Base-by-base conservation (phyloP, 2,113 vertebrate genomes). In the Apodemus speciosus region DNA sequence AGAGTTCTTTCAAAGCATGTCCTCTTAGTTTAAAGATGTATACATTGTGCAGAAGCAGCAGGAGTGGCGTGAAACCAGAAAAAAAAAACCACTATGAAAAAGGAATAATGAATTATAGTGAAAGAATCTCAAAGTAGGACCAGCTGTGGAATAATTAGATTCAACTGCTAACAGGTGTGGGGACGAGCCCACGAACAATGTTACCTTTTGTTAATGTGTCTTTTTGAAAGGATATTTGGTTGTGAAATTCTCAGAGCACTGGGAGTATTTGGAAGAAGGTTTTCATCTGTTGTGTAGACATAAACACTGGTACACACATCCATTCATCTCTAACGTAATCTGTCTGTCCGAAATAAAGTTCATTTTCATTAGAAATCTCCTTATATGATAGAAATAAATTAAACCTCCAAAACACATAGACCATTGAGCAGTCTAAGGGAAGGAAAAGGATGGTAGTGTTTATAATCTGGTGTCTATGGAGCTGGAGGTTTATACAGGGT, bases 91-190 rank as follows among this genome's bases (percentile, higher is more conserved):
- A 96, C 85, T 92, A 96, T 92, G 84, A 97, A 95, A 92, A 95
- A 94, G 80, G 56, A 95, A 93, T 98, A 98, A 98, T 96, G 96
- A 98, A 94, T 97, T 96, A 96, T 43, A 97, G 96, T 35, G 95
- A 98, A 98, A 95, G 95, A 97, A 97, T 64, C 79, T 73, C 94
- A 97, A 98, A 98, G 97, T 94, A 97, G 95, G 91, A 96, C 97
- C 98, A 98, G 97, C 96, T 98, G 98, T 95, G 97, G 93, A 94
- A 96, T 97, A 98, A 95, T 98, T 98, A 98, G 97, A 92, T 81
- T 98, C 97, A 97, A 97, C 90, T 97, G 97, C 97, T 98, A 97
- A 97, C 97, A 98, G 97, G 97, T 98, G 97, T 97, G 97, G 95
- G 81, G 94, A 97, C 95, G 96, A 97, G 96, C 56, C 94, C 92